Evolutionary conservation across 2,113 vertebrate species (phyloP).

Genomic region (Hemiprocne comata): DNA sequence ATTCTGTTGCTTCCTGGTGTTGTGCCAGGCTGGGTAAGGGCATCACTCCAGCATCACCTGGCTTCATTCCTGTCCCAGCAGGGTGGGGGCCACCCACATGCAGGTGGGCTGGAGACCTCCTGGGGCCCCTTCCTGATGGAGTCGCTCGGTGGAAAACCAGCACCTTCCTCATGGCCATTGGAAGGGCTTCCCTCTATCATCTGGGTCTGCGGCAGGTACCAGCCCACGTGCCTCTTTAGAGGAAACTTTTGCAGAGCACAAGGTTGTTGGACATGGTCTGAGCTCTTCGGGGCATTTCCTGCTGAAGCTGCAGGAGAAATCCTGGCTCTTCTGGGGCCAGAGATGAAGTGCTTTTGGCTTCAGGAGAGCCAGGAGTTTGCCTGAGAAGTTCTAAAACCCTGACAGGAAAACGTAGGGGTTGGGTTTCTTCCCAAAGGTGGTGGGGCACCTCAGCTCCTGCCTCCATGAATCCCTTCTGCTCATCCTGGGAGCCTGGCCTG

Average conservation of each 20-base stretch:
- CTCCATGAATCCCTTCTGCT: too few relatives aligned
- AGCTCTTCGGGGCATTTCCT: not conserved
- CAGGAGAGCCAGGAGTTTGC: not conserved
- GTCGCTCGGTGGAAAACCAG: too few relatives aligned
- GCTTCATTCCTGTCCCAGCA: not conserved
- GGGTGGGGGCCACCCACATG: not conserved
- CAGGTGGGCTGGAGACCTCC: not conserved
- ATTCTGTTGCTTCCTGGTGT: not conserved
- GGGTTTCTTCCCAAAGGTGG: not conserved
- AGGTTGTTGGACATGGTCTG: not conserved
- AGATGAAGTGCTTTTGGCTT: not conserved
- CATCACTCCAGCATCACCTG: rapidly evolving
- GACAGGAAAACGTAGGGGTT: rapidly evolving
- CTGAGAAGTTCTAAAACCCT: not conserved
- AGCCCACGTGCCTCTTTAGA: not conserved
- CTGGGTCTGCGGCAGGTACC: not conserved
- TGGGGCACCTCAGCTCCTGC: not conserved
- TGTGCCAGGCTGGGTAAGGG: not conserved
- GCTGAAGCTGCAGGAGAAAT: not conserved
- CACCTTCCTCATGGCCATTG: too few relatives aligned
- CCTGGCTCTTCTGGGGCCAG: not conserved
- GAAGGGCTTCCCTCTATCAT: not conserved
- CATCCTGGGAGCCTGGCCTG: not conserved
- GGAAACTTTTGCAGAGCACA: not conserved
- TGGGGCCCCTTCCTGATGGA: too few relatives aligned